Percentiles rank a stretch among this genome's conserved stretches.
Conservation (phyloP, 2,113 vertebrate species). For the Colossoma macropomum region DNA sequence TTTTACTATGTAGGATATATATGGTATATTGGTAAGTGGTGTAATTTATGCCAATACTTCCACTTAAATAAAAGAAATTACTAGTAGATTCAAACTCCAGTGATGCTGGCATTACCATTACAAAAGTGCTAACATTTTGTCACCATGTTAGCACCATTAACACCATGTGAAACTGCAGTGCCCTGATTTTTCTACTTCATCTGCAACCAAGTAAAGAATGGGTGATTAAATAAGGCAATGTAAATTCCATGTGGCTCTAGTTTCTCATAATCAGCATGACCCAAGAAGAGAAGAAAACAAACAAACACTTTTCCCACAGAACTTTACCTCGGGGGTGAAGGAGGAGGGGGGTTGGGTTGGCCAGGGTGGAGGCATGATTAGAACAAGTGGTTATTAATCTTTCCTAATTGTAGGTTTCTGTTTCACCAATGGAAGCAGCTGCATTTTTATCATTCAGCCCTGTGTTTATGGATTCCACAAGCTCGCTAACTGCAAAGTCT, state of each 20-base stretch:
- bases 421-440: slow-evolving; percentile 61
- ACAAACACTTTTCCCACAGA: slow-evolving; percentile 71
- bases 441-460: slow-evolving; percentile 67
- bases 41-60: no score
- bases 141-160: neutral
- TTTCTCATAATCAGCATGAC: slow-evolving; percentile 72
- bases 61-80: no score
- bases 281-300: slow-evolving; percentile 68
- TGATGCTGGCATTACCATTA: neutral
- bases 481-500: slow-evolving; percentile 28
- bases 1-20: no score
- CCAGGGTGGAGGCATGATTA: slow-evolving; percentile 60
- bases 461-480: slow-evolving; percentile 35
- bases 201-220: slow-evolving; percentile 55
- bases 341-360: slow-evolving; percentile 8
- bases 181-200: slow-evolving; percentile 22
- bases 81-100: no score
- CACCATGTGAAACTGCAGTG: neutral
- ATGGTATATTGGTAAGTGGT: no score
- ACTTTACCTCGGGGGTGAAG: slow-evolving; percentile 58
- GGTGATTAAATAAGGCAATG: slow-evolving; percentile 29
- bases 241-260: slow-evolving; percentile 58
- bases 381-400: slow-evolving; percentile 73
- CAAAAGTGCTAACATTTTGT: neutral
- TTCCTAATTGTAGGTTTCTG: slow-evolving; percentile 71